phyloP scores from a whole-genome alignment of 1,140 invertebrate species.

The Trichonephila clavipes region DNA sequence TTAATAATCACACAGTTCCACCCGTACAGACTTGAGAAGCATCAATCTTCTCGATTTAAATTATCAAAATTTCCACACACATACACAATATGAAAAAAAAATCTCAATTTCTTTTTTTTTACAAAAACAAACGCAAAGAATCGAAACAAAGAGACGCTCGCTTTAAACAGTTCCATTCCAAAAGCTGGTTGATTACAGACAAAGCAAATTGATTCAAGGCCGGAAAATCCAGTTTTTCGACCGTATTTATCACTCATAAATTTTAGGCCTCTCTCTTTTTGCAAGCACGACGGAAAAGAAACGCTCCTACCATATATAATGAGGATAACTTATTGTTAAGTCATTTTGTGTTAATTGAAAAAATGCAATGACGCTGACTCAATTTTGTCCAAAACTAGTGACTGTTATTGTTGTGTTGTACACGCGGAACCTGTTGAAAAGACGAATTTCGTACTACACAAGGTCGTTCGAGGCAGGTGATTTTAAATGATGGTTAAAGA shows the following conservation, averaged over 20 bases:
- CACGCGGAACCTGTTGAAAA: no score
- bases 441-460: no score
- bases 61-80: not conserved
- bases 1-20: no score
- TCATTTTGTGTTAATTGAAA: not conserved
- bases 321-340: not conserved
- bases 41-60: no score
- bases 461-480: no score
- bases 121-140: not conserved
- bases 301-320: not conserved
- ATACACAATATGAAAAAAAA: not conserved
- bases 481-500: no score
- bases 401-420: not conserved
- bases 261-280: not conserved
- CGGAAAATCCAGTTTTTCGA: not conserved
- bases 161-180: not conserved
- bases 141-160: not conserved
- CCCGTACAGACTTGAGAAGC: no score
- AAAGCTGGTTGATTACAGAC: not conserved
- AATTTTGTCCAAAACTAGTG: not conserved
- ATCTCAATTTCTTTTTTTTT: not conserved
- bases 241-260: not conserved
- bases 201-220: slow-evolving; percentile 9
- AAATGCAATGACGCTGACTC: not conserved
- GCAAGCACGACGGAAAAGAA: not conserved